Conservation (phyloP, 1,140 invertebrate species). For the Mya arenaria region DNA sequence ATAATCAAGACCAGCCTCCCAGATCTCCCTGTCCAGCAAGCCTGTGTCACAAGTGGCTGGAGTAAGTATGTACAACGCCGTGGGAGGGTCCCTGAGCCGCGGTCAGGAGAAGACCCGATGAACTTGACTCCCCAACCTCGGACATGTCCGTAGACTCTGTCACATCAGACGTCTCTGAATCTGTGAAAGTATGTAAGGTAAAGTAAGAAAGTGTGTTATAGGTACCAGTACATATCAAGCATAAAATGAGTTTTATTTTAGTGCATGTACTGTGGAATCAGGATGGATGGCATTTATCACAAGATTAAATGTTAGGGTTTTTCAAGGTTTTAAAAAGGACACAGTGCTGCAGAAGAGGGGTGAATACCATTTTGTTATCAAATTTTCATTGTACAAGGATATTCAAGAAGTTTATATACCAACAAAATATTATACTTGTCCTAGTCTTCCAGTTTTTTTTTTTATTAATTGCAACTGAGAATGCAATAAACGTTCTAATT, state of each 20-base stretch:
- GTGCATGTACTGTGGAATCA: too few relatives aligned
- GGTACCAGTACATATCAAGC: too few relatives aligned
- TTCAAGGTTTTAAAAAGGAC: too few relatives aligned
- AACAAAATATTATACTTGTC: not conserved
- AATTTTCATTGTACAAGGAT: not conserved
- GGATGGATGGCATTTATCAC: too few relatives aligned
- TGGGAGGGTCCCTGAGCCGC: not conserved
- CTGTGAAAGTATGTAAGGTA: constrained; percentile 9
- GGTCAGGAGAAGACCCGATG: constrained; percentile 7
- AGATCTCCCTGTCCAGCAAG: too few relatives aligned
- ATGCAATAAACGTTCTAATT: not conserved
- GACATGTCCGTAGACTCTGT: constrained; percentile 68
- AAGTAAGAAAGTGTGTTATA: too few relatives aligned
- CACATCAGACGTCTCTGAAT: constrained; percentile 69
- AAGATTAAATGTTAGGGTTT: too few relatives aligned
- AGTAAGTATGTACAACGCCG: not conserved
- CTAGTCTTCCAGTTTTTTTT: not conserved
- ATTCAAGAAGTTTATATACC: not conserved
- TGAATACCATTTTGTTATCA: not conserved
- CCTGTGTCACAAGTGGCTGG: not conserved
- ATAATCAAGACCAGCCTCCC: too few relatives aligned
- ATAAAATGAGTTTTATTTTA: too few relatives aligned
- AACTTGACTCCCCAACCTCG: constrained; percentile 44
- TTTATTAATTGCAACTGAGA: not conserved
- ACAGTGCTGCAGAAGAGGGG: too few relatives aligned